Conservation (phyloP, 1,140 invertebrate species). For the Trinorchestia longiramus region DNA sequence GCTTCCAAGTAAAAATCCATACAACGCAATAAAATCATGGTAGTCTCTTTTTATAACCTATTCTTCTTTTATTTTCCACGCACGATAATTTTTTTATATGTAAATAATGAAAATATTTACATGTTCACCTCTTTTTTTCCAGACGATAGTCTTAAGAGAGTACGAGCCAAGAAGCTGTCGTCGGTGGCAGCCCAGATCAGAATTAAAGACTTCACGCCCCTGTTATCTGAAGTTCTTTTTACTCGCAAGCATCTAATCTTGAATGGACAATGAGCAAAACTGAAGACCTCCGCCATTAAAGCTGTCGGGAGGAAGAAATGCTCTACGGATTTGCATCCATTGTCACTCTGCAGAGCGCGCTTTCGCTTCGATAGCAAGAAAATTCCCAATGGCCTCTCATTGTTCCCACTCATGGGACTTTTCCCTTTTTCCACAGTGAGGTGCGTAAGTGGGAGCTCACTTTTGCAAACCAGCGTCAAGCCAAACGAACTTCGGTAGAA, state of each 20-base stretch:
- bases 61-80: not conserved
- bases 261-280: slow-evolving; percentile 44
- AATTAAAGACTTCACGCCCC: slow-evolving; percentile 16
- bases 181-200: not conserved
- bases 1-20: not conserved
- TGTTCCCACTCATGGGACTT: slow-evolving; percentile 9
- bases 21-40: not conserved
- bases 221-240: slow-evolving; percentile 39
- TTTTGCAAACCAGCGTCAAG: not conserved
- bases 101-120: no score
- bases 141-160: not conserved
- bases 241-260: slow-evolving; percentile 38
- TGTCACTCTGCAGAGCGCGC: not conserved
- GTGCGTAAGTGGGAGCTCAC: slow-evolving; percentile 18
- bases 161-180: not conserved
- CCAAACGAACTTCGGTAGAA: not conserved
- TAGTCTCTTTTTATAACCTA: not conserved
- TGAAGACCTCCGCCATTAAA: slow-evolving; percentile 42
- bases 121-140: not conserved
- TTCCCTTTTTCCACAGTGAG: not conserved
- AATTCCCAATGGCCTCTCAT: slow-evolving; percentile 3
- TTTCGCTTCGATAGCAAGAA: not conserved
- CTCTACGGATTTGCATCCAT: slow-evolving; percentile 34
- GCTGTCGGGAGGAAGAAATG: not conserved
- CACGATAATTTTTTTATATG: not conserved